phyloP scores from a whole-genome alignment of 2,113 vertebrate species.

The Nanger granti region DNA sequence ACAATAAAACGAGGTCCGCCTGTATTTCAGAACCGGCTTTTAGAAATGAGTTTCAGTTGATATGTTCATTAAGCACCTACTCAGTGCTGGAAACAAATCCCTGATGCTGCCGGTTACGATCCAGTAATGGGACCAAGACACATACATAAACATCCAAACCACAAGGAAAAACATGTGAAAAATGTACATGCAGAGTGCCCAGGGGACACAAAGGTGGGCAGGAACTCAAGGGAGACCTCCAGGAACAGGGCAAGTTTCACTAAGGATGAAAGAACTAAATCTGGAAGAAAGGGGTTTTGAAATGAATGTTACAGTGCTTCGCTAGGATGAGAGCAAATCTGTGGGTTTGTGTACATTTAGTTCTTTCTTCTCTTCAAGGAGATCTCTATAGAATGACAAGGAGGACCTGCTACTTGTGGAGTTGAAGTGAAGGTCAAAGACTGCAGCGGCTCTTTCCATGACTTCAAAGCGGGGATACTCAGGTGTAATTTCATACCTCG shows the following conservation, averaged over 20 bases:
- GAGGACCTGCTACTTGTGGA: background rate
- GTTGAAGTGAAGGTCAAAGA: slow-evolving; percentile 19
- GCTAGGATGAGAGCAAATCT: background rate
- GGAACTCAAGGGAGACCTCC: background rate
- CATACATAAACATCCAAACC: background rate
- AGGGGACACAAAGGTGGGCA: background rate
- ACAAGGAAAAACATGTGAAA: background rate
- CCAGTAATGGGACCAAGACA: background rate
- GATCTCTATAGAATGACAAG: background rate
- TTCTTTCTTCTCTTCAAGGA: background rate
- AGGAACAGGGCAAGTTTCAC: background rate
- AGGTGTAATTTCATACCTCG: slow-evolving; percentile 56
- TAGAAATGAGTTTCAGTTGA: background rate
- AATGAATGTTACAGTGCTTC: background rate
- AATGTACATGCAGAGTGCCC: background rate
- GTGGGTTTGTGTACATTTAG: background rate
- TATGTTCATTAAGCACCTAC: background rate
- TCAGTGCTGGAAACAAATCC: background rate
- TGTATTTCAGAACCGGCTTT: background rate
- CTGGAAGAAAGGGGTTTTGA: background rate
- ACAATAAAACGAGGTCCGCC: background rate
- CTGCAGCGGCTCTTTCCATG: background rate
- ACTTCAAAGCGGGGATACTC: background rate
- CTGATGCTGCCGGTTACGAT: background rate
- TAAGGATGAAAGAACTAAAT: background rate